These are phyloP conservation scores for Scophthalmus maximus DNA, from an alignment of 2,113 vertebrate species.

Conservation along the genomic window DNA sequence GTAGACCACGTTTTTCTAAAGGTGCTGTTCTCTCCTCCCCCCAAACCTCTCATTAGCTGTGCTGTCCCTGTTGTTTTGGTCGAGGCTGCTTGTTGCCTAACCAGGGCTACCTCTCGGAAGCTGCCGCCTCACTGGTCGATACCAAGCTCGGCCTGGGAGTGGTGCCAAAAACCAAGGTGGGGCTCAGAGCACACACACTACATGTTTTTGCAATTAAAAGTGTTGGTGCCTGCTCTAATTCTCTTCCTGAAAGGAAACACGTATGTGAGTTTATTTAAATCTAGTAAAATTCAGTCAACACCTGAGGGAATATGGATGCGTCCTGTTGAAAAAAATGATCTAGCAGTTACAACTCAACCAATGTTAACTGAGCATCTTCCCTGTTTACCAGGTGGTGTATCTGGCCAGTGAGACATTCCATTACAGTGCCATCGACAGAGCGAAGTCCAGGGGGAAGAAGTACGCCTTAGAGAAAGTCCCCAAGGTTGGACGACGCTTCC, in stretches of 20 bases:
- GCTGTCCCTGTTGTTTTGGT: constrained; percentile 98
- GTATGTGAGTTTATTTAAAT: background rate
- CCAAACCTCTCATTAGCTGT: constrained; percentile 71
- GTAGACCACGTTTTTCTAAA: background rate
- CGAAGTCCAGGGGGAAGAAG: constrained; percentile 97
- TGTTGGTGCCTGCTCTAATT: background rate
- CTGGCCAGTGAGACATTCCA: constrained; percentile 97
- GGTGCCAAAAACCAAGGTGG: constrained; percentile 98
- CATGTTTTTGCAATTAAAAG: background rate
- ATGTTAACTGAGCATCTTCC: background rate
- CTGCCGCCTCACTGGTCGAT: constrained; percentile 94
- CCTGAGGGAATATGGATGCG: background rate
- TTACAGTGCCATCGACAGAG: constrained; percentile 95
- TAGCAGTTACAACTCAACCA: background rate
- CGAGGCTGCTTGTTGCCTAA: constrained; percentile 96
- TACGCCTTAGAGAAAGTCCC: constrained; percentile 98
- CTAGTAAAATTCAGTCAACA: background rate
- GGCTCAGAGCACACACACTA: background rate
- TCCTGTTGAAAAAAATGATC: background rate
- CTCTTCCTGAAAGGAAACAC: background rate
- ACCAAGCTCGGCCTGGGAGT: constrained; percentile 91
- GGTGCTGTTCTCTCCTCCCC: background rate
- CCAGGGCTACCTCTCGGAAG: constrained; percentile 98
- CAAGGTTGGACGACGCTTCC: constrained; percentile 95
- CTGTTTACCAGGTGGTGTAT: constrained; percentile 87